Base-by-base conservation (phyloP, 2,888 invertebrate species). In the Smittia sp. region DNA sequence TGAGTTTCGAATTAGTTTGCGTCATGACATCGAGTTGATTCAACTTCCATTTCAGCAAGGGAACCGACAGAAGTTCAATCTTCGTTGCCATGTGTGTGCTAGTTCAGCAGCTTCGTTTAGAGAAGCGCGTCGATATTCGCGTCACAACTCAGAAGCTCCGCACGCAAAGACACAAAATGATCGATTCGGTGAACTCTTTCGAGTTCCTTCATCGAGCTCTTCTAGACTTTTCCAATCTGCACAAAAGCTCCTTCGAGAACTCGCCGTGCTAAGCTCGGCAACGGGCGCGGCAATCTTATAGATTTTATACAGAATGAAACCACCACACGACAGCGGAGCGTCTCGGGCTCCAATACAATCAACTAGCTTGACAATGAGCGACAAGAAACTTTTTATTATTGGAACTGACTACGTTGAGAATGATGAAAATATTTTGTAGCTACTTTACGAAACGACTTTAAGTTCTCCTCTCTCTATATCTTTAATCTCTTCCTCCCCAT, bases 41-140 rank as follows among this genome's bases (percentile, higher is more conserved):
- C n/a, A n/a, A n/a, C n/a, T n/a, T n/a, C n/a, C n/a, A 39, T 41
- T 68, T 22, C 79, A 89, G 89, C 81, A 86, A 87, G 79, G 95
- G 95, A 76, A 92, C 94, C 27, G 94, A 95, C 80, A 86, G 95
- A 76, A 93, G 94, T 83, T 91, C 94, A 72, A 89, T 95, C 84
- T 95, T 94, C 83, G 92, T 94, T 75, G 92, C 93, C 72, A 87
- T 95, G 79, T 92, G 92, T 83, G 90, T 93, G 79, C 86, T 95
- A 77, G 90, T 94, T 77, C 90, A 91, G 79, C 94, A 94, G 81
- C 84, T 95, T 79, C 87, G 91, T 78, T 87, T 88, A 62, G 96
- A 96, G 82, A 89, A 90, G 77, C 88, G 93, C 79, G 90, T 94
- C 32, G 95, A 96, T 84, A 89, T 95, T 76, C 92, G 92, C 83